Percentiles rank a stretch among this genome's conserved stretches.
Conservation (phyloP, 2,113 vertebrate species). For the Monarcha castaneiventris region DNA sequence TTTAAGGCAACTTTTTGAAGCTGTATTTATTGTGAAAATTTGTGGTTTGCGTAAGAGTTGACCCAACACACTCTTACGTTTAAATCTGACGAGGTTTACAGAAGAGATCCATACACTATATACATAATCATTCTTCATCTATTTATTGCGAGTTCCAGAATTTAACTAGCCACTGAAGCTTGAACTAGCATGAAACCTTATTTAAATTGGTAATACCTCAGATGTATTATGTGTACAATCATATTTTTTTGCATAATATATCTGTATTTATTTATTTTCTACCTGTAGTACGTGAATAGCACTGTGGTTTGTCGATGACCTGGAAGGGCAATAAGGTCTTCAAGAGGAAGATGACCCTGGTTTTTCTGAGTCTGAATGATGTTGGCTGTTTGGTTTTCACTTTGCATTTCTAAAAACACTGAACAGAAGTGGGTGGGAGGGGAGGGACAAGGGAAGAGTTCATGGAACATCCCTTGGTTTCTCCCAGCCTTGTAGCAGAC, state of each 20-base stretch:
- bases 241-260: slow-evolving; percentile 75
- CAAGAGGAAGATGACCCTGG: not conserved
- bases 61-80: slow-evolving; percentile 6
- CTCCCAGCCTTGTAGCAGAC: not conserved
- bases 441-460: not conserved
- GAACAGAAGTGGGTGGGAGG: not conserved
- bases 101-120: slow-evolving; percentile 54
- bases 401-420: not conserved
- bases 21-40: slow-evolving; percentile 69
- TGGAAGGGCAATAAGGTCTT: slow-evolving; percentile 66
- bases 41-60: slow-evolving; percentile 23
- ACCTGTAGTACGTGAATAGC: slow-evolving; percentile 71
- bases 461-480: not conserved
- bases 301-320: slow-evolving; percentile 71
- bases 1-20: slow-evolving; percentile 56
- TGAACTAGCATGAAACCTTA: slow-evolving; percentile 70
- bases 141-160: slow-evolving; percentile 74
- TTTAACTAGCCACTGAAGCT: slow-evolving; percentile 68
- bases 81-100: slow-evolving; percentile 58
- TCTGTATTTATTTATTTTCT: slow-evolving; percentile 90
- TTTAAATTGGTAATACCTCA: slow-evolving; percentile 81
- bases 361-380: not conserved
- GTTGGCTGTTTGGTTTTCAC: not conserved
- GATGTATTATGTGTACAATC: slow-evolving; percentile 81
- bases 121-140: slow-evolving; percentile 49